Base-by-base conservation (phyloP, 2,888 invertebrate genomes). In the Lepidonotus clava region DNA sequence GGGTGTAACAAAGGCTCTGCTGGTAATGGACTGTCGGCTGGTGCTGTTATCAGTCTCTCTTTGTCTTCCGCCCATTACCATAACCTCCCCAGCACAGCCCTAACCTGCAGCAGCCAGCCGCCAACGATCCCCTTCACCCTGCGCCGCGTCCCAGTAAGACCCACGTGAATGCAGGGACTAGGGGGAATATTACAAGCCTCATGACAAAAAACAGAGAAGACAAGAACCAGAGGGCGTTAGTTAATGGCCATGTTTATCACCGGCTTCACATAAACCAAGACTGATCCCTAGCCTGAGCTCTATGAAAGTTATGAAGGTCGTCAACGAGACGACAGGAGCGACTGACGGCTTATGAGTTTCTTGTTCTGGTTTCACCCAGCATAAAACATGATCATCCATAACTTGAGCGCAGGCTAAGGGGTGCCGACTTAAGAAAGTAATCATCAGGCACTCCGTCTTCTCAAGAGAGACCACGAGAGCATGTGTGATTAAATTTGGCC, bases 401-500 rank as follows among this genome's bases (percentile, higher is more conserved):
- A 80, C n/a, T 24, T 80, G 80, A n/a, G 80, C 46, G 46, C 18
- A 28, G 80, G 80, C 46, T 80, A 80, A 80, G 34, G 46, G 80
- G 80, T 80, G 80, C 18, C 51, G 46, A 80, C 80, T 80, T 80
- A 46, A 80, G 80, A 46, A 80, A 80, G 80, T 80, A 80, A 41
- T 80, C 80, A n/a, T 41, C 80, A 24, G 21, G 21, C 80, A 28
- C 51, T 46, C 32, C 80, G 28, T 80, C 46, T 46, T 71, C 71
- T 8, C 34, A 36, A 38, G n/a, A 71, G 36, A 71, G 36, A 80
- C 80, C 80, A 80, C 24, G 51, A 24, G 80, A 80, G 80, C 80
- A 80, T 80, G 80, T 80, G 80, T 80, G 80, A 80, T 80, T 80
- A 80, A 80, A 80, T 80, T 80, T 80, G 46, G 80, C 80, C 46